Evolutionary conservation across 1,140 invertebrate species (phyloP), one percentile per base, ranked within the genome.

Genomic region (Drosophila ananassae): DNA sequence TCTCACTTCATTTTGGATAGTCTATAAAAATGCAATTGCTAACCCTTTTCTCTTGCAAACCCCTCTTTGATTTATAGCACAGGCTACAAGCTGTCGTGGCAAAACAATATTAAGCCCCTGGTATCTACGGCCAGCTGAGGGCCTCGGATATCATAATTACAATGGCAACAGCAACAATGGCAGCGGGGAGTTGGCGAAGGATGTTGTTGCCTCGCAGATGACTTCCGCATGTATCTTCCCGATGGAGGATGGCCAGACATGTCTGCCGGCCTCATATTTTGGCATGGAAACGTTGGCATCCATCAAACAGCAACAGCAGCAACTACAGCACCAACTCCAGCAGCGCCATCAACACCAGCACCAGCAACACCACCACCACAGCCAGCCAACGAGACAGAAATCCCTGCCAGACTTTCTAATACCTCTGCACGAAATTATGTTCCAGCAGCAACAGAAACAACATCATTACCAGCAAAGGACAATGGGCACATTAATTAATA

Each of bases 401-500:
- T 78, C 89, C 77, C 64, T 90, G 79, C 82, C 89, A 62, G 87
- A 90, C 37, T 90, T 90, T 64, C 55, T 90, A 77, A 78, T 89
- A 69, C 89, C 89, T 37, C 52, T 90, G 61, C 82, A 90, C 66
- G 83, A 90, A 84, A 82, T 89, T 56, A 83, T 89, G 89, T 76
- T 90, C 32, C 87, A 51, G 66, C 71, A 79, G 8, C 73, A 78
- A 10, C 73, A 63, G 8, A 72, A 63, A 47, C 77, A 73, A 30
- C 80, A 79, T 10, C 71, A 85, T 50, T 62, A 77, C 47, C 74
- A 64, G 34, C 78, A 54, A 77, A 77, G 63, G 37, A 79, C 84
- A 69, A 82, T 81, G 78, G 74, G 79, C 51, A 73, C 81, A 82
- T 82, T 85, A 89, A 90, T 85, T 82, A 85, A 85, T 87, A 79